Percentiles rank a stretch among this genome's conserved stretches.
Conservation (phyloP, 2,113 vertebrate species). For the Chaetodon trifascialis region DNA sequence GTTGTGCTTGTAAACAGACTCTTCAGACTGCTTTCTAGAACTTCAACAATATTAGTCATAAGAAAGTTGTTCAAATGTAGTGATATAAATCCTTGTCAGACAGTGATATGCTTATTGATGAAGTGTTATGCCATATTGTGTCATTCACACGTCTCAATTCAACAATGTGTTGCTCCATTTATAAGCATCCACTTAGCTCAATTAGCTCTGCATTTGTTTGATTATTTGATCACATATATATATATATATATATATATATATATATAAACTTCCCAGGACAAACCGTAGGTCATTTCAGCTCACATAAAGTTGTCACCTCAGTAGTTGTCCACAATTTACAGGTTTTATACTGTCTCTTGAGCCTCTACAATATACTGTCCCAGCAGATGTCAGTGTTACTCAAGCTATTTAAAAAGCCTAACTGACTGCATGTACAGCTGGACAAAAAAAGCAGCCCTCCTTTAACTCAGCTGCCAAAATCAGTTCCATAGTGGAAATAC, state of each 20-base stretch:
- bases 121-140: not conserved
- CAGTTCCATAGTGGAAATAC: not conserved
- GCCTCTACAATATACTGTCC: conserved; percentile 57
- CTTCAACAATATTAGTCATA: not conserved
- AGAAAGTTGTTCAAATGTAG: not conserved
- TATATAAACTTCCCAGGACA: not conserved
- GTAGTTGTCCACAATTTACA: not conserved
- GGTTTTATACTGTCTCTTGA: not conserved
- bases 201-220: not conserved
- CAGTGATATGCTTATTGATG: conserved; percentile 11
- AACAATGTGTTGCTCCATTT: not conserved
- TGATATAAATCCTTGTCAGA: conserved; percentile 20
- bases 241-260: too few species aligned
- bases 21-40: not conserved
- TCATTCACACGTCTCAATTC: not conserved
- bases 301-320: not conserved
- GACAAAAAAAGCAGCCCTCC: not conserved
- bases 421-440: conserved; percentile 9
- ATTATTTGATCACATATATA: too few species aligned
- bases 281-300: not conserved
- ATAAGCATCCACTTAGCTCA: not conserved
- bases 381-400: conserved; percentile 88
- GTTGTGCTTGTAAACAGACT: not conserved
- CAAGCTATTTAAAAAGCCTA: conserved; percentile 68
- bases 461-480: conserved; percentile 1